These are phyloP conservation scores for Chaetodon trifasciatus DNA, from an alignment of 2,797 vertebrate genomes.

Conservation along the genomic window DNA sequence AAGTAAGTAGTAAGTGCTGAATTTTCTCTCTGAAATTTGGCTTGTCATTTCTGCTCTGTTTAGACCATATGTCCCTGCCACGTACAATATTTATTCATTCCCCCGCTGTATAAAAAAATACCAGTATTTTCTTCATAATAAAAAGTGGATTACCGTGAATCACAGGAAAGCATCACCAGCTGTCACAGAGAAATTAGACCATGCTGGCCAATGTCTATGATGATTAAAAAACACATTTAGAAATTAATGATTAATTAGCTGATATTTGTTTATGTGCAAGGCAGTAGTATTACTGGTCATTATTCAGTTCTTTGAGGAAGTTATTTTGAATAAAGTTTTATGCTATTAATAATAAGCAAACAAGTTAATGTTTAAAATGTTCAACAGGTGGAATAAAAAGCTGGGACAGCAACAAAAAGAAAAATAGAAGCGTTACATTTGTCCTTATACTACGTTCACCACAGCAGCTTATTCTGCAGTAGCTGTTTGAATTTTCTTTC, in stretches of 20 bases:
- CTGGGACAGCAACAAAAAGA: not conserved
- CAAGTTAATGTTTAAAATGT: constrained; percentile 4
- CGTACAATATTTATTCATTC: constrained; percentile 87
- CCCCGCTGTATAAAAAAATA: constrained; percentile 90
- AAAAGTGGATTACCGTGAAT: constrained; percentile 99
- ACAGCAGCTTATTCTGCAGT: not conserved
- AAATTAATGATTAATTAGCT: constrained; percentile 87
- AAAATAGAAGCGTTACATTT: not conserved
- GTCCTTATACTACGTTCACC: not conserved
- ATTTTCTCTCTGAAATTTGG: constrained; percentile 36
- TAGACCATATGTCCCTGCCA: constrained; percentile 85
- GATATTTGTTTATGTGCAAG: constrained; percentile 51
- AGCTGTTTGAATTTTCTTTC: not conserved
- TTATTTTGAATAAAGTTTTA: not conserved
- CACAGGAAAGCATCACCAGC: constrained; percentile 95
- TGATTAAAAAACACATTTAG: constrained; percentile 91
- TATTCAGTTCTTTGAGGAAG: not conserved
- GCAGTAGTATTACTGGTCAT: constrained; percentile 31
- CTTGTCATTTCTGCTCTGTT: constrained; percentile 54
- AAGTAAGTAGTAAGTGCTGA: constrained; percentile 8
- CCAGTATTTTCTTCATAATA: constrained; percentile 98
- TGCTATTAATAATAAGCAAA: not conserved
- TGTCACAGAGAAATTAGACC: constrained; percentile 96
- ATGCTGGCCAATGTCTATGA: constrained; percentile 88
- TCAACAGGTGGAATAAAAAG: constrained; percentile 61